Base-by-base conservation (phyloP, 1,140 invertebrate species). In the Pemphigus obesinymphae region DNA sequence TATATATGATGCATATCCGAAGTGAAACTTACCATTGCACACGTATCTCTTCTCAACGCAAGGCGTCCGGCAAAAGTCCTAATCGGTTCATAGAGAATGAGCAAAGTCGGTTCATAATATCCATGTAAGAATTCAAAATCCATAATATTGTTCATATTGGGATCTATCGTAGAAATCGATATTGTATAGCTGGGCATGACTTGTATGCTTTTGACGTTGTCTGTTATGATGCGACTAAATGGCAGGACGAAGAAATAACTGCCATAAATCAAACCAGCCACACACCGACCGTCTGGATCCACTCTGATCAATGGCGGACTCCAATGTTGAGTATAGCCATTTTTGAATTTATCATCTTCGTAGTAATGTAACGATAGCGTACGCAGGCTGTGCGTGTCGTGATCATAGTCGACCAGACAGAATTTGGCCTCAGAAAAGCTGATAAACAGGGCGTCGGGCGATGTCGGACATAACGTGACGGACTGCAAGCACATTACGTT, bases 71-170 rank as follows among this genome's bases (percentile, higher is more conserved):
- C 89, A 89, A 98, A 99, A 55, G 98, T 99, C 86, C 94, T 93
- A 0, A 99, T 91, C 50, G 98, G 97, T 87, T 99, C 98, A 89
- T 98, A 99, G 10, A 99, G 88, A 85, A 99, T 93, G 63, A 99
- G 89, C 50, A 99, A 87, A 1, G 98, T 99, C 0, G 98, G 98
- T 87, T 99, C 97, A 88, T 99, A 99, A 88, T 99, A 99, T 31
- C 98, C 97, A 89, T 99, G 93, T 13, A 99, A 89, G 89, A 99
- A 99, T 87, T 98, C 96, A 84, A 99, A 92, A 87, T 99, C 98
- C 84, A 98, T 91, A 15, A 99, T 92, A 87, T 98, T 98, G 86
- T 97, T 95, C 86, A 99, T 93, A 87, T 95, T 96, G 85, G 96
- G 94, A 85, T 97, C 95, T 43, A 97, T 88, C 84, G 93, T 92